Evolutionary conservation across 2,888 invertebrate species (phyloP).

Genomic region (Therioaphis trifolii): DNA sequence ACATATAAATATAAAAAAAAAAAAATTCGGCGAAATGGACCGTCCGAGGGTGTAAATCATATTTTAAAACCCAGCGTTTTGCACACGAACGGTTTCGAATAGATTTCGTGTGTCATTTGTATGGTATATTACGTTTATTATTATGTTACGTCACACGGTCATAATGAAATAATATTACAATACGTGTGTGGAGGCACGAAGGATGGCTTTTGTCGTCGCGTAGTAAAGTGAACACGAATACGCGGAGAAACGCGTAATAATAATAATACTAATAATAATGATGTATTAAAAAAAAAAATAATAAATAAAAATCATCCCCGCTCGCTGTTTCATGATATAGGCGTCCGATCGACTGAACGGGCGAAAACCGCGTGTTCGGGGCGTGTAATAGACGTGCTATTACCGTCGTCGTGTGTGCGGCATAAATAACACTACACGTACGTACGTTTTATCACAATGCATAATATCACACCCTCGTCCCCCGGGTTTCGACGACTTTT

Average conservation of each 20-base stretch:
- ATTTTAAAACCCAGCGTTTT: no score
- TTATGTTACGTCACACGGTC: no score
- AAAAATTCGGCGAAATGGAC: no score
- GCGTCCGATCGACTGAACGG: no score
- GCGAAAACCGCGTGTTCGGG: neutral
- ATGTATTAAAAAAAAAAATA: neutral
- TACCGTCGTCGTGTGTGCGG: neutral
- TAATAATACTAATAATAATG: no score
- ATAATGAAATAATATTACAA: no score
- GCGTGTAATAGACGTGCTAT: neutral
- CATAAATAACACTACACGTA: neutral
- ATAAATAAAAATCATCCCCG: neutral
- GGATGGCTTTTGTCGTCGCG: neutral
- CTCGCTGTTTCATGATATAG: no score
- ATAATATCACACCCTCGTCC: neutral
- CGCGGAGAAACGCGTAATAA: no score
- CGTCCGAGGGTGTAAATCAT: no score
- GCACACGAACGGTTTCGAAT: neutral
- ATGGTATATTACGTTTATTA: no score
- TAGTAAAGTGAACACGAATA: neutral
- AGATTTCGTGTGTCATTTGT: neutral
- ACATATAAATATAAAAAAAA: no score
- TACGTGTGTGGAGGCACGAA: neutral
- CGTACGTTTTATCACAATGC: neutral
- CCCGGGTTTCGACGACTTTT: neutral